Conservation (phyloP, 2,797 vertebrate species). For the Acanthurus lineatus region DNA sequence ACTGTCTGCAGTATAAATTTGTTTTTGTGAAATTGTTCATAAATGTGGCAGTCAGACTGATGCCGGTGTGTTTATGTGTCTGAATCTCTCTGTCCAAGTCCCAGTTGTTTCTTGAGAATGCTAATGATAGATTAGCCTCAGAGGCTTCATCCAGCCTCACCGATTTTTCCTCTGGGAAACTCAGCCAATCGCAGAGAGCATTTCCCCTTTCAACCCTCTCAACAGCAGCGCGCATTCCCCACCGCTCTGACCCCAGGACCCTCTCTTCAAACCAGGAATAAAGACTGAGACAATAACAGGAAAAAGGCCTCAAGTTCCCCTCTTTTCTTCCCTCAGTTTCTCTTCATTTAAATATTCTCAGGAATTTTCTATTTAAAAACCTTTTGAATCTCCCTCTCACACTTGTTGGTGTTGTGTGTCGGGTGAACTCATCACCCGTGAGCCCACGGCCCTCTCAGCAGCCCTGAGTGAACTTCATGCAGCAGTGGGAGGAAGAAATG, state of each 20-base stretch:
- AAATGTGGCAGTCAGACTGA: conserved; percentile 35
- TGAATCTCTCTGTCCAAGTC: conserved; percentile 21
- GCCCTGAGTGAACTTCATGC: conserved; percentile 28
- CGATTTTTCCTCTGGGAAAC: conserved; percentile 56
- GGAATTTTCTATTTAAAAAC: conserved; percentile 55
- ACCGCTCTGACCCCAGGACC: conserved; percentile 62
- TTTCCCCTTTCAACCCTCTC: conserved; percentile 64
- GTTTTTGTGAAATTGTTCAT: conserved; percentile 23
- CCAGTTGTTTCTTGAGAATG: conserved; percentile 63
- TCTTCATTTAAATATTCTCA: conserved; percentile 53
- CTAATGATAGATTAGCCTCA: conserved; percentile 79
- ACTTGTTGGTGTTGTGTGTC: conserved; percentile 33
- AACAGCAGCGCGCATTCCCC: conserved; percentile 44
- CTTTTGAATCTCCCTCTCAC: conserved; percentile 23
- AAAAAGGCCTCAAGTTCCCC: conserved; percentile 49
- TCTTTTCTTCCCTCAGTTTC: conserved; percentile 29
- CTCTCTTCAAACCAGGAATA: conserved; percentile 63
- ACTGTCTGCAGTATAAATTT: neutral
- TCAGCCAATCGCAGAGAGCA: conserved; percentile 56
- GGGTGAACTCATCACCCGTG: conserved; percentile 39
- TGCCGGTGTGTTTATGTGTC: neutral
- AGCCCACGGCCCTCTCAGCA: conserved; percentile 21
- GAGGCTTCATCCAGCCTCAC: conserved; percentile 66
- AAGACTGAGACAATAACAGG: conserved; percentile 57
- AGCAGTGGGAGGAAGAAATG: conserved; percentile 15